Evolutionary conservation across 1,140 invertebrate species (phyloP).

Genomic region (Drosophila oshimai): DNA sequence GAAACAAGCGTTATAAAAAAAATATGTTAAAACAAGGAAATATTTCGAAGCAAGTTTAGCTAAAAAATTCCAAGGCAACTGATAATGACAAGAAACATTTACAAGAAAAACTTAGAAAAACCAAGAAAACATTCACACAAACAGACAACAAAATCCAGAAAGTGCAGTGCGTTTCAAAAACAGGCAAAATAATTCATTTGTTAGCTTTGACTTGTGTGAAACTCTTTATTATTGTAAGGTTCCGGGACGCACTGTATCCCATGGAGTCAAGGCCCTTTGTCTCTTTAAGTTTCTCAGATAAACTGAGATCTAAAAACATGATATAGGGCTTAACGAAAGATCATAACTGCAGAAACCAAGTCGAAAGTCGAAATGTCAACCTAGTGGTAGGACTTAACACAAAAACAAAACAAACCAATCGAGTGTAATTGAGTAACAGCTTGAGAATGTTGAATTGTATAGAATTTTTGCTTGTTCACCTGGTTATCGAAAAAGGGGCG

Average conservation of each 20-base stretch:
- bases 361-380: conserved; percentile 64
- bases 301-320: not conserved
- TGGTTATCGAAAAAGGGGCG: not conserved
- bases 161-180: conserved; percentile 15
- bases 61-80: conserved; percentile 44
- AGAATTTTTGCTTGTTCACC: conserved; percentile 69
- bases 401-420: conserved; percentile 65
- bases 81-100: conserved; percentile 24
- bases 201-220: not conserved
- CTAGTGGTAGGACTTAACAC: conserved; percentile 59
- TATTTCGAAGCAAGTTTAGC: conserved; percentile 66
- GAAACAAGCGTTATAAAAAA: conserved; percentile 45
- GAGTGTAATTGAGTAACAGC: conserved; percentile 76
- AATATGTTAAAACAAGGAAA: conserved; percentile 42
- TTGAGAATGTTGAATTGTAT: conserved; percentile 81
- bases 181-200: not conserved
- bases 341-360: conserved; percentile 34
- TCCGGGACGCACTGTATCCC: conserved; percentile 9
- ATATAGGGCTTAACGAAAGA: not conserved
- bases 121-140: conserved; percentile 10
- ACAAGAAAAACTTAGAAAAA: conserved; percentile 3
- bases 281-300: not conserved
- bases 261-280: not conserved
- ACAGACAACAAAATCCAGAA: conserved; percentile 13
- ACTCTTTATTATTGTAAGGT: not conserved